These are phyloP conservation scores for Enteromius unitaeniatus DNA, from an alignment of 2,797 vertebrate genomes.

Conservation along the genomic window DNA sequence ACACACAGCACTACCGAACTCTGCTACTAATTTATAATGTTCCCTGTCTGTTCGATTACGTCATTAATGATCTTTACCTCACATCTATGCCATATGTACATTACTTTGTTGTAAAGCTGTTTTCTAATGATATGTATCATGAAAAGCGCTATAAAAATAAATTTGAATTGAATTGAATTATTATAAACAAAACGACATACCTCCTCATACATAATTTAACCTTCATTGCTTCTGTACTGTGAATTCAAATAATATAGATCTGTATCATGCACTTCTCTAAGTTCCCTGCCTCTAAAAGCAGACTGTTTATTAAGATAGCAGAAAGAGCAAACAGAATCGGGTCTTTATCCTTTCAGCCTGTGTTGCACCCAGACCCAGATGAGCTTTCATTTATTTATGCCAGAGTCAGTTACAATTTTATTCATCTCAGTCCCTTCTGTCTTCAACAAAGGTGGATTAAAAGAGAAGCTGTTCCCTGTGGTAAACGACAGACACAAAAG, in stretches of 20 bases:
- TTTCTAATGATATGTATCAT: too few relatives aligned
- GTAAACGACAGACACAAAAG: constrained; percentile 27
- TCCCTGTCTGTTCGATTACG: too few relatives aligned
- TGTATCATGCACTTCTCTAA: not conserved
- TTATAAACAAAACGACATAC: too few relatives aligned
- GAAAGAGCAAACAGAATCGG: not conserved
- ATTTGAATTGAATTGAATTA: too few relatives aligned
- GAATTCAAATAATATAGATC: not conserved
- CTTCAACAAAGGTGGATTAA: constrained; percentile 43
- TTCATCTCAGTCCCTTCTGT: constrained; percentile 32
- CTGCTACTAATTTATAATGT: too few relatives aligned
- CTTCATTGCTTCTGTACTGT: not conserved
- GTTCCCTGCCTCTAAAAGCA: not conserved
- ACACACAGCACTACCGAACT: too few relatives aligned
- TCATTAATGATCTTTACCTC: too few relatives aligned
- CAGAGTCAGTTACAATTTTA: constrained; percentile 50
- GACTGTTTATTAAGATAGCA: not conserved
- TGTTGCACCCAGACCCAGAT: constrained; percentile 13
- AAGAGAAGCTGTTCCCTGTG: constrained; percentile 30
- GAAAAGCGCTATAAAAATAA: too few relatives aligned
- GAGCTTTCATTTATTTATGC: constrained; percentile 53
- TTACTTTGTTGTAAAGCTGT: too few relatives aligned
- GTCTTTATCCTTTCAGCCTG: not conserved
- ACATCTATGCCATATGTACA: too few relatives aligned
- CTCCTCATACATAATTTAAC: not conserved